These are phyloP conservation scores for Callorhinus ursinus DNA, from an alignment of 2,113 vertebrate genomes.

Conservation along the genomic window DNA sequence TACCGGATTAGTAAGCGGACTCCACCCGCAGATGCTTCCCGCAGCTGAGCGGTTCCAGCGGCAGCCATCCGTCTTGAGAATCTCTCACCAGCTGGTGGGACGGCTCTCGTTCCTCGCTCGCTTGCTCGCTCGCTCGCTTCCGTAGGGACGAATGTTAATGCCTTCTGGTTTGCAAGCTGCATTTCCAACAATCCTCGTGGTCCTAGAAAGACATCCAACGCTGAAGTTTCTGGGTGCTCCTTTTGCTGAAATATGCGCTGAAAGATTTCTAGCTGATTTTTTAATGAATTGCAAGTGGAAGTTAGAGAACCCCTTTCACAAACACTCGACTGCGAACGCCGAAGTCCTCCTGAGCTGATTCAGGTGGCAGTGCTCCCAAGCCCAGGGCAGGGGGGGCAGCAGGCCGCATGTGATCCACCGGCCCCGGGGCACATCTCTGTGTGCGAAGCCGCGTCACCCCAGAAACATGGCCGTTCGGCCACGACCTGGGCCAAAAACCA, in stretches of 20 bases:
- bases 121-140: not conserved
- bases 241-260: not conserved
- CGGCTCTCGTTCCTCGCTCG: rapidly evolving
- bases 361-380: rapidly evolving
- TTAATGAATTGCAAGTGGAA: not conserved
- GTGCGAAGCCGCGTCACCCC: rapidly evolving
- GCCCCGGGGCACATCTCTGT: rapidly evolving
- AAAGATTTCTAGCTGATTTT: not conserved
- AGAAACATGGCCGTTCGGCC: rapidly evolving
- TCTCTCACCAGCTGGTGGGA: rapidly evolving
- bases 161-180: not conserved
- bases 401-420: not conserved
- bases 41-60: rapidly evolving
- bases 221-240: not conserved
- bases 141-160: rapidly evolving
- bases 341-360: not conserved
- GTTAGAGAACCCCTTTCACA: not conserved
- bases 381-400: rapidly evolving
- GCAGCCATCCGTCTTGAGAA: rapidly evolving
- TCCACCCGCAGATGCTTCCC: rapidly evolving
- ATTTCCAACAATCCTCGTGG: rapidly evolving
- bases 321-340: rapidly evolving
- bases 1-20: rapidly evolving
- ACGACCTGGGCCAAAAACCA: not conserved
- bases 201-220: rapidly evolving